These are phyloP conservation scores for Episyrphus balteatus DNA, from an alignment of 1,140 invertebrate species.

Conservation along the genomic window DNA sequence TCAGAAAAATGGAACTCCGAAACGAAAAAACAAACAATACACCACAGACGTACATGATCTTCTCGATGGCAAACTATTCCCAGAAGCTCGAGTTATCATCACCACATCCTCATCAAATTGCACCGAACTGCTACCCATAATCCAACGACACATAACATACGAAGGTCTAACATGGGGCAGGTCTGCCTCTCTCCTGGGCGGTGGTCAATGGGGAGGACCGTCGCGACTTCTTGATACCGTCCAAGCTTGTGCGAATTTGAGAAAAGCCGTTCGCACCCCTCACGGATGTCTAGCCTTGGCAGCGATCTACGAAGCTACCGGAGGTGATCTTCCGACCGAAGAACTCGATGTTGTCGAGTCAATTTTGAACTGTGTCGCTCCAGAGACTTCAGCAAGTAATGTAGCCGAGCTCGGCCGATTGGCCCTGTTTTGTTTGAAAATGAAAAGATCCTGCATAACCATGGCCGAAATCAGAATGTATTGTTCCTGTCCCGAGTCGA, in stretches of 20 bases:
- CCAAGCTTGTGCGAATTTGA: slow-evolving; percentile 17
- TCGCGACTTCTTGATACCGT: slow-evolving; percentile 20
- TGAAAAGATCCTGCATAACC: slow-evolving; percentile 38
- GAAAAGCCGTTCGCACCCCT: slow-evolving; percentile 37
- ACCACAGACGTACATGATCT: slow-evolving; percentile 41
- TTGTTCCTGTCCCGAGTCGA: slow-evolving; percentile 8
- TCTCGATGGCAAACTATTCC: slow-evolving; percentile 43
- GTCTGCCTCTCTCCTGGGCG: slow-evolving; percentile 39
- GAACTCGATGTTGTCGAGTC: slow-evolving; percentile 37
- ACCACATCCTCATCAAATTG: slow-evolving; percentile 36
- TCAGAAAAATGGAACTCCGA: slow-evolving; percentile 15
- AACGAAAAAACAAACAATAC: slow-evolving; percentile 26
- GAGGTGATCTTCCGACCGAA: slow-evolving; percentile 26
- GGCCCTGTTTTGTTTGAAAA: slow-evolving; percentile 37
- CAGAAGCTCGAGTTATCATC: slow-evolving; percentile 43
- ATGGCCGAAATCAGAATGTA: slow-evolving; percentile 38
- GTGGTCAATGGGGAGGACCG: slow-evolving; percentile 31
- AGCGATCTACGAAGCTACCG: slow-evolving; percentile 8
- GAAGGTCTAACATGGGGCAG: slow-evolving; percentile 43
- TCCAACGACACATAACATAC: slow-evolving; percentile 39
- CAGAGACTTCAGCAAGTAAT: slow-evolving; percentile 1
- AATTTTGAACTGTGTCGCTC: slow-evolving; percentile 35
- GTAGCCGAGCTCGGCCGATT: slow-evolving; percentile 41
- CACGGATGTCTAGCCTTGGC: slow-evolving; percentile 39
- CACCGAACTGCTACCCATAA: slow-evolving; percentile 29